Evolutionary conservation across 2,113 vertebrate genomes (phyloP).

Genomic region (Datnioides undecimradiatus): DNA sequence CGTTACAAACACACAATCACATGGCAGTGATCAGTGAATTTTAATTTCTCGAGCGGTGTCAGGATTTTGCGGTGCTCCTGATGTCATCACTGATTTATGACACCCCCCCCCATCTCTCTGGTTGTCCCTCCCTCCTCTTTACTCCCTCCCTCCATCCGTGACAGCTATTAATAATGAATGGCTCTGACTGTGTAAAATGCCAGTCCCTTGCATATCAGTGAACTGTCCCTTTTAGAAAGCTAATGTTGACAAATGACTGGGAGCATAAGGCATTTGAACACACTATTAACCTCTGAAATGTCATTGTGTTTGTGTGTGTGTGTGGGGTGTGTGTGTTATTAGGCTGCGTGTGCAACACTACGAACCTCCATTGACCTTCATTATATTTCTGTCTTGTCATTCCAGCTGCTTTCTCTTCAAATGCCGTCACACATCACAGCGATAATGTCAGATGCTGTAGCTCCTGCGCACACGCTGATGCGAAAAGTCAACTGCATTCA

Average conservation of each 20-base stretch:
- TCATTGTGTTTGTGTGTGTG: constrained; percentile 24
- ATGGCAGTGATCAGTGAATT: constrained; percentile 14
- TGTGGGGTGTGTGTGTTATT: constrained; percentile 11
- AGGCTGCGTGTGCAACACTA: constrained; percentile 9
- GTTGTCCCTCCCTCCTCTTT: constrained; percentile 6
- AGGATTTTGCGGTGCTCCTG: constrained; percentile 6
- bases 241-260: constrained; percentile 77
- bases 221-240: constrained; percentile 64
- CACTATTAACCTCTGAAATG: constrained; percentile 70
- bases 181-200: constrained; percentile 72
- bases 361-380: constrained; percentile 66
- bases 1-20: not conserved
- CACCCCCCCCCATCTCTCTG: not conserved
- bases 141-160: constrained; percentile 31
- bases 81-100: constrained; percentile 60
- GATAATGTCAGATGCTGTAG: constrained; percentile 29
- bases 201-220: constrained; percentile 67
- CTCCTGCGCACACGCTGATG: not conserved
- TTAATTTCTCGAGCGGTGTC: constrained; percentile 17
- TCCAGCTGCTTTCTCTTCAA: constrained; percentile 37
- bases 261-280: constrained; percentile 61
- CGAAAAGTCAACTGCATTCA: not conserved
- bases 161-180: constrained; percentile 78
- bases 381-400: constrained; percentile 55
- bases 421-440: constrained; percentile 45